phyloP scores from a whole-genome alignment of 2,888 invertebrate genomes.

The Tortricodes alternella region DNA sequence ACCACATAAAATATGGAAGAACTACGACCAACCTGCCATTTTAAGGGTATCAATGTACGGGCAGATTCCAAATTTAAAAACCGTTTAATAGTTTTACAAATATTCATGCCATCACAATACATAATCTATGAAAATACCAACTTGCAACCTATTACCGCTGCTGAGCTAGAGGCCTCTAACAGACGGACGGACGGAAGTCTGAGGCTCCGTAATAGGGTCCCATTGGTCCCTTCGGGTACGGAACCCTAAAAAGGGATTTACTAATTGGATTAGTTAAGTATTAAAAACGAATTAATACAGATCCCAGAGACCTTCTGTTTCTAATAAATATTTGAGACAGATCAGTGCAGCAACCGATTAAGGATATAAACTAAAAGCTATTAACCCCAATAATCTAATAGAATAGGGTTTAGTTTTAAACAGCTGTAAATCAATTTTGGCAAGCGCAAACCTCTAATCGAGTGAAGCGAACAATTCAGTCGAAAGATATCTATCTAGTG shows the following conservation, averaged over 20 bases:
- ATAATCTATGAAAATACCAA: no score
- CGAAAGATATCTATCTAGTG: slow-evolving; percentile 49
- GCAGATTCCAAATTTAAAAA: no score
- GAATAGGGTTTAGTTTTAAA: slow-evolving; percentile 64
- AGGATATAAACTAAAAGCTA: slow-evolving; percentile 48
- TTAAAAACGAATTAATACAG: slow-evolving; percentile 2
- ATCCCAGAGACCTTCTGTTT: not conserved
- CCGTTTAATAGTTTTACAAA: no score
- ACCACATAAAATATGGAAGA: not conserved
- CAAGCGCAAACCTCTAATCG: slow-evolving; percentile 51
- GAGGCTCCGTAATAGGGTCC: no score
- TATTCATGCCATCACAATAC: no score
- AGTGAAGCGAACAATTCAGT: slow-evolving; percentile 55
- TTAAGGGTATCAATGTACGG: no score
- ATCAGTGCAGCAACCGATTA: slow-evolving; percentile 15
- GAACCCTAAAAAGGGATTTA: not conserved
- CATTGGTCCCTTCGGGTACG: no score
- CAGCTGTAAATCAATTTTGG: slow-evolving; percentile 67
- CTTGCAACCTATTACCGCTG: no score
- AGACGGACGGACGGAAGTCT: no score
- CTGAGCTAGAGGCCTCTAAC: no score
- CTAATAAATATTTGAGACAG: slow-evolving; percentile 6
- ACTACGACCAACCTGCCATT: not conserved
- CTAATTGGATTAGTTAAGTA: slow-evolving; percentile 2
- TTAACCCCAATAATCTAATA: slow-evolving; percentile 64